Conservation (phyloP, 2,797 vertebrate species). For the Rhynchotus rufescens region DNA sequence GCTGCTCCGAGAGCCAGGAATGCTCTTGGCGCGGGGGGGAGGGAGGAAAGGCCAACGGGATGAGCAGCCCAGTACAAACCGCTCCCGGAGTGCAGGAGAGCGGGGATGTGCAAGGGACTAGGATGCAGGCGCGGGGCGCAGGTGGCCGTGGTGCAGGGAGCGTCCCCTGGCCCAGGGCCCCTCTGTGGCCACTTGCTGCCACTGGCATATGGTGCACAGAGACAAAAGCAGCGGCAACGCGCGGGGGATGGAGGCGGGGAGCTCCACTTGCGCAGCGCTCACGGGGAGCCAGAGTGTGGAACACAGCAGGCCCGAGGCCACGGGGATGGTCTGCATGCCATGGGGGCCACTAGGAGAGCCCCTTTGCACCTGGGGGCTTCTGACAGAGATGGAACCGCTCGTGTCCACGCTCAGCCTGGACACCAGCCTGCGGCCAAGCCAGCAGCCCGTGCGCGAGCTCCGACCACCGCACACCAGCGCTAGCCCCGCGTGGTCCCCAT, state of each 20-base stretch:
- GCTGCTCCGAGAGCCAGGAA: too few species aligned
- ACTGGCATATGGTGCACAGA: too few species aligned
- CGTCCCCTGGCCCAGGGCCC: fast-evolving
- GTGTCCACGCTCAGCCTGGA: background rate
- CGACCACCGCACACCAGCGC: constrained; percentile 11
- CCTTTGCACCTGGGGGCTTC: constrained; percentile 22
- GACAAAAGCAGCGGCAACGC: too few species aligned
- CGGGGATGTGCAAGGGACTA: too few species aligned
- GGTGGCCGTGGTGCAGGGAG: background rate
- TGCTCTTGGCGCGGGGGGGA: too few species aligned
- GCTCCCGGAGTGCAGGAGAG: too few species aligned
- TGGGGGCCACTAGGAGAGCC: background rate
- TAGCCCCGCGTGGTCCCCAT: constrained; percentile 48
- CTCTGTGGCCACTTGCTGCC: too few species aligned
- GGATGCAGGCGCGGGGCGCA: too few species aligned
- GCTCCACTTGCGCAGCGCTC: too few species aligned
- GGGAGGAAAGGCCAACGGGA: too few species aligned
- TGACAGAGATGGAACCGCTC: background rate
- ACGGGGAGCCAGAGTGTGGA: background rate
- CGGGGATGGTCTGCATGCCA: fast-evolving
- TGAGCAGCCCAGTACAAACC: too few species aligned
- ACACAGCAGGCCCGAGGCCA: background rate
- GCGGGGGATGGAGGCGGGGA: too few species aligned
- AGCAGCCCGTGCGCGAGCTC: background rate
- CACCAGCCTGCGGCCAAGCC: background rate